These are phyloP conservation scores for Ochropleura plecta DNA, from an alignment of 2,888 invertebrate genomes.

Conservation along the genomic window DNA sequence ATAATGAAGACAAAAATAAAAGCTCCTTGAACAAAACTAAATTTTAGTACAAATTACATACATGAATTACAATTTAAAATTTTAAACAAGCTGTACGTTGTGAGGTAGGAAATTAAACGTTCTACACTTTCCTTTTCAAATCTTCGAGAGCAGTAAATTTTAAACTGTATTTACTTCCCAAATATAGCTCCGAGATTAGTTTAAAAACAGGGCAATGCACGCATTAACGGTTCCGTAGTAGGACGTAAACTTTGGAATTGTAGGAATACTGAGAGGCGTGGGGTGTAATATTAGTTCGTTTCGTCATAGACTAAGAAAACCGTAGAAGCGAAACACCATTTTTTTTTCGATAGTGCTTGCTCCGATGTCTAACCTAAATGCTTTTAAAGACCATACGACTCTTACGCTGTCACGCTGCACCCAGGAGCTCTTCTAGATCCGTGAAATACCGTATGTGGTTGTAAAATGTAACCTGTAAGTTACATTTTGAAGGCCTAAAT, in stretches of 20 bases:
- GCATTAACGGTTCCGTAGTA: constrained; percentile 20
- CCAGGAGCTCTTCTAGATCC: background rate
- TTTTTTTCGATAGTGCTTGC: background rate
- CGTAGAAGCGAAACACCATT: background rate
- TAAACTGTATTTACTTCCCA: constrained; percentile 30
- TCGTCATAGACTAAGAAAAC: constrained; percentile 16
- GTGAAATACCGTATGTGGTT: background rate
- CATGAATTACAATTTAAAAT: constrained; percentile 26
- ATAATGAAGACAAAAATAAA: constrained; percentile 12
- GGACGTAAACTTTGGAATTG: constrained; percentile 20
- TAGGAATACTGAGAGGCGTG: constrained; percentile 24
- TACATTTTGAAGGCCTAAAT: too few relatives aligned
- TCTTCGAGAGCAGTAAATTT: constrained; percentile 30
- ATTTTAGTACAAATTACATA: constrained; percentile 21
- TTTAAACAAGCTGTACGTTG: constrained; percentile 5
- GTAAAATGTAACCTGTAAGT: too few relatives aligned
- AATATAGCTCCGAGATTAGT: constrained; percentile 25
- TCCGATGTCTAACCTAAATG: background rate
- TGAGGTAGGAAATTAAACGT: constrained; percentile 21
- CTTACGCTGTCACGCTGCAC: too few relatives aligned
- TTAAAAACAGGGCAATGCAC: constrained; percentile 47
- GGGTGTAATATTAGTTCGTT: constrained; percentile 48
- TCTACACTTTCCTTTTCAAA: constrained; percentile 45
- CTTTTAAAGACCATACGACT: background rate
- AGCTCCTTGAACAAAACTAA: constrained; percentile 13